phyloP scores from a whole-genome alignment of 2,797 vertebrate genomes.

The Aplochiton taeniatus region DNA sequence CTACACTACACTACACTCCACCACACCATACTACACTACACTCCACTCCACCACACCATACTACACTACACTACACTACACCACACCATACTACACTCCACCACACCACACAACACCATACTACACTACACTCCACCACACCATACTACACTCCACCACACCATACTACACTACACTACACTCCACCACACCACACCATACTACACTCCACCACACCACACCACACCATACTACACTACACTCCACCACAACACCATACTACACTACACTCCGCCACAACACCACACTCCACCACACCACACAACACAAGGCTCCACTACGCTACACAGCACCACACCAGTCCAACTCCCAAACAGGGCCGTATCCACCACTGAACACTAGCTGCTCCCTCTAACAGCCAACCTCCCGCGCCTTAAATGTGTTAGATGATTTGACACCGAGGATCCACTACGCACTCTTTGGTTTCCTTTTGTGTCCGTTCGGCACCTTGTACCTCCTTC shows the following conservation, averaged over 20 bases:
- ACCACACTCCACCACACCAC: conserved; percentile 1
- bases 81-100: too few species aligned
- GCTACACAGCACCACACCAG: neutral
- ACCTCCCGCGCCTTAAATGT: neutral
- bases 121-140: too few species aligned
- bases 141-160: neutral
- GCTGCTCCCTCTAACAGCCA: neutral
- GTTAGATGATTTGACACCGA: neutral
- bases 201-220: neutral
- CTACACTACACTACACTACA: neutral
- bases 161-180: neutral
- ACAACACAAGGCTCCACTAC: neutral
- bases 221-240: conserved; percentile 5
- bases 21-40: neutral
- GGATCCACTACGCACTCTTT: neutral
- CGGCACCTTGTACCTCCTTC: conserved; percentile 4
- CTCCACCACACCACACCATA: too few species aligned
- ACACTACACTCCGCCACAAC: too few species aligned
- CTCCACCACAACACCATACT: conserved; percentile 5
- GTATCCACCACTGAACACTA: neutral
- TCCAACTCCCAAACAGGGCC: neutral
- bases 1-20: neutral
- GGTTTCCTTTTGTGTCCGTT: neutral
- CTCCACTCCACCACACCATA: neutral
- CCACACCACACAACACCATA: too few species aligned